Conservation (phyloP, 2,797 vertebrate species). For the Cuniculus paca region DNA sequence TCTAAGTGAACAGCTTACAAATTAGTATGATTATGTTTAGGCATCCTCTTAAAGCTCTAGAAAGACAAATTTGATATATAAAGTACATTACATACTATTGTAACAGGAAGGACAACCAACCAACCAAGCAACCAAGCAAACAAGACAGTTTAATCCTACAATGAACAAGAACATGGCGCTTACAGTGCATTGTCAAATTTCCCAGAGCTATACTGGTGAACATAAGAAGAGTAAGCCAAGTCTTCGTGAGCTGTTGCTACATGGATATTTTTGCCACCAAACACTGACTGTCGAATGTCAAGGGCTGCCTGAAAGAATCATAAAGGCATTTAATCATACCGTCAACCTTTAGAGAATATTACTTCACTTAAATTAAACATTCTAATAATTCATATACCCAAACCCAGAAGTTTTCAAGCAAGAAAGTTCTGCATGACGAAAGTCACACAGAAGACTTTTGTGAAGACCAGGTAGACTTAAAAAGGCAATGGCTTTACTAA, state of each 20-base stretch:
- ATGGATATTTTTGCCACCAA: constrained; percentile 99
- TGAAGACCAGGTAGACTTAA: constrained; percentile 25
- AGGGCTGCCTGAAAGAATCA: constrained; percentile 93
- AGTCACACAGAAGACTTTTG: neutral
- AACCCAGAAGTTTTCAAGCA: neutral
- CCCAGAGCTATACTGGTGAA: constrained; percentile 99
- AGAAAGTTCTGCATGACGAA: constrained; percentile 19
- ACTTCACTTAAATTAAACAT: constrained; percentile 31
- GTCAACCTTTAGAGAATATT: neutral
- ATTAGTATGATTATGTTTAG: constrained; percentile 42
- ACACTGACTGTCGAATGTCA: constrained; percentile 99
- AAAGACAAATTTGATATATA: constrained; percentile 51
- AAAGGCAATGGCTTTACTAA: constrained; percentile 24
- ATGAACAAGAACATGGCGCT: constrained; percentile 86
- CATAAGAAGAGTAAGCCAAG: constrained; percentile 98
- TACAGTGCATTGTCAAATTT: constrained; percentile 99
- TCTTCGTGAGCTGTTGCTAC: constrained; percentile 99
- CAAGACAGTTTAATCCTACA: constrained; percentile 8
- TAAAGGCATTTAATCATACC: neutral
- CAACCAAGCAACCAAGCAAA: neutral
- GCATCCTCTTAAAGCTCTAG: neutral
- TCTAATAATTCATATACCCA: constrained; percentile 1
- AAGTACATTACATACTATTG: neutral
- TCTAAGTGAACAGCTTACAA: constrained; percentile 62
- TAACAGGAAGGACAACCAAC: neutral